Conservation (phyloP, 2,888 invertebrate species). For the Thelaira solivaga region DNA sequence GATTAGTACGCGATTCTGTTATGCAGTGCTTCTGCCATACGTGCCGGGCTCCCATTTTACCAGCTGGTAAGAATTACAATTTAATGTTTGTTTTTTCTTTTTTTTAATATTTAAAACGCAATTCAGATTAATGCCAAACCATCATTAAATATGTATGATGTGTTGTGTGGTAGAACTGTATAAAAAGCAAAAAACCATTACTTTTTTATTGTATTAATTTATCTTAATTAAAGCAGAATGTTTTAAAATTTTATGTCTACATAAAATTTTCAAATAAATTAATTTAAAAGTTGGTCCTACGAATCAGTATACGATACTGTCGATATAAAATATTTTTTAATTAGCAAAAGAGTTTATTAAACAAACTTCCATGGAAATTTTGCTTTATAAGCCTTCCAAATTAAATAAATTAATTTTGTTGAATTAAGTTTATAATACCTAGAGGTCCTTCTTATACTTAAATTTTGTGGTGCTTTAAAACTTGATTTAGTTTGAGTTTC, state of each 20-base stretch:
- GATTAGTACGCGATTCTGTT: conserved; percentile 92
- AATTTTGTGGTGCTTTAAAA: too few relatives aligned
- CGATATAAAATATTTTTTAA: too few relatives aligned
- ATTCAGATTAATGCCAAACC: conserved; percentile 22
- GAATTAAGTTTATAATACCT: too few relatives aligned
- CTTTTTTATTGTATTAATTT: not conserved
- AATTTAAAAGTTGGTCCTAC: too few relatives aligned
- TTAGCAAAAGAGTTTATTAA: too few relatives aligned
- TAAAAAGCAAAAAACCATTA: conserved; percentile 50
- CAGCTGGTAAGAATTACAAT: conserved; percentile 81
- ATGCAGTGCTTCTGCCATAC: conserved; percentile 96
- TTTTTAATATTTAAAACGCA: conserved; percentile 20
- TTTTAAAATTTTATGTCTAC: not conserved
- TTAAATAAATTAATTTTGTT: too few relatives aligned
- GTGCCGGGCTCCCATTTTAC: conserved; percentile 89
- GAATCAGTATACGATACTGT: too few relatives aligned
- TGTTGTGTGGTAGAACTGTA: not conserved
- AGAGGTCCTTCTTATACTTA: too few relatives aligned
- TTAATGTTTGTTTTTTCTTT: not conserved
- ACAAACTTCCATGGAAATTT: too few relatives aligned
- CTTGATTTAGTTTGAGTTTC: too few relatives aligned
- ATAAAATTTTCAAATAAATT: not conserved
- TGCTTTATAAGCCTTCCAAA: too few relatives aligned
- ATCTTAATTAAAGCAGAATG: not conserved
- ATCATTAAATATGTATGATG: conserved; percentile 5